Percentiles rank a stretch among this genome's conserved stretches.
Evolutionary conservation across 2,888 invertebrate genomes (phyloP).

Genomic region (Xanthia togata): DNA sequence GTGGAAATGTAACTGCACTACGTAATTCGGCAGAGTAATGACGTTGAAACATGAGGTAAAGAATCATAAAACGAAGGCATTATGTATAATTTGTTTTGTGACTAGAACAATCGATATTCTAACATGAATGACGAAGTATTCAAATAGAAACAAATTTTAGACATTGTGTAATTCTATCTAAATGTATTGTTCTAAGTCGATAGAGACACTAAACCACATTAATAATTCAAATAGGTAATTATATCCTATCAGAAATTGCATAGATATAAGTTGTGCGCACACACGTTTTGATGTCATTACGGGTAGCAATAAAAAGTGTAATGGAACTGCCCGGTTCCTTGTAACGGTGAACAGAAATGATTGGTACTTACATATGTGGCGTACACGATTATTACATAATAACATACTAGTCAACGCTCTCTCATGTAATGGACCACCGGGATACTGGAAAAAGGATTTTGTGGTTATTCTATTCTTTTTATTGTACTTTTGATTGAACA

Average conservation of each 20-base stretch:
- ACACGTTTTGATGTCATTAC: slow-evolving; percentile 44
- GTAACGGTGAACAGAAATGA: slow-evolving; percentile 54
- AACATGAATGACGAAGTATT: neutral
- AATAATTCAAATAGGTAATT: slow-evolving; percentile 28
- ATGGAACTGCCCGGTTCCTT: slow-evolving; percentile 45
- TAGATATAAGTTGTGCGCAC: slow-evolving; percentile 4
- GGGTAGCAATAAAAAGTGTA: slow-evolving; percentile 51
- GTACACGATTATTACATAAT: slow-evolving; percentile 59
- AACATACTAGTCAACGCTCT: slow-evolving; percentile 39
- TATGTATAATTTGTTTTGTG: neutral
- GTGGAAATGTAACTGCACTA: neutral
- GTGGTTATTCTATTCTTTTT: neutral
- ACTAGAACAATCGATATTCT: neutral
- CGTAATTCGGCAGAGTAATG: neutral
- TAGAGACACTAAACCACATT: neutral
- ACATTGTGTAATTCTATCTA: neutral
- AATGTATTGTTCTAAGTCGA: neutral
- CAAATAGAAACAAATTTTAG: neutral
- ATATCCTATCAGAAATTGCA: slow-evolving; percentile 21
- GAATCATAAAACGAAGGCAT: neutral
- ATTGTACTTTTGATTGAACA: neutral
- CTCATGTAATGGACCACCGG: slow-evolving; percentile 51
- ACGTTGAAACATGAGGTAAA: neutral
- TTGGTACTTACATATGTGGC: slow-evolving; percentile 48
- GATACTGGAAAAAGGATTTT: slow-evolving; percentile 22